Conservation (phyloP, 2,888 invertebrate species). For the Synergus laeviventris region DNA sequence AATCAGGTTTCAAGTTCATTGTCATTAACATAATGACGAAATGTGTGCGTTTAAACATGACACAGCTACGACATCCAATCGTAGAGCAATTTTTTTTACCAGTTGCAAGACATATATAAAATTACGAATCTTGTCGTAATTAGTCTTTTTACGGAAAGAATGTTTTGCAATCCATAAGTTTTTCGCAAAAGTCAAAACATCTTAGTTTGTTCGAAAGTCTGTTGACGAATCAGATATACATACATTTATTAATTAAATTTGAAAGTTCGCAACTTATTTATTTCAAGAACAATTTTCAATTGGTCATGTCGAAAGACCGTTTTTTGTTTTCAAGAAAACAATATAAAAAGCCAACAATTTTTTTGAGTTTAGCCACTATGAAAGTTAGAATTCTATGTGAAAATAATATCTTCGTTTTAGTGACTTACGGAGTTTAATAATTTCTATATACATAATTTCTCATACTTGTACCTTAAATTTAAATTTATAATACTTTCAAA, state of each 20-base stretch:
- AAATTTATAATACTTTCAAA: conserved; percentile 34
- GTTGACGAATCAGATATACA: not conserved
- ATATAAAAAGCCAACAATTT: too few species aligned
- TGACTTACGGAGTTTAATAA: not conserved
- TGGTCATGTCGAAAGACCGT: not conserved
- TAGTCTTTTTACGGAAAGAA: not conserved
- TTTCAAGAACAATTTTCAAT: not conserved
- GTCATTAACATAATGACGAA: conserved; percentile 43
- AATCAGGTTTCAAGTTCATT: conserved; percentile 41
- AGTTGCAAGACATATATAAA: not conserved
- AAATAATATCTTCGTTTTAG: not conserved
- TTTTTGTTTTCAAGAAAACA: not conserved
- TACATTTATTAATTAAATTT: not conserved
- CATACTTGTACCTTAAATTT: not conserved
- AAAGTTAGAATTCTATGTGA: too few species aligned
- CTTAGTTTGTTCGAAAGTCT: not conserved
- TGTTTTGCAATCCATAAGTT: not conserved
- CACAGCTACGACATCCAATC: conserved; percentile 41
- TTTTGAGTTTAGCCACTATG: too few species aligned
- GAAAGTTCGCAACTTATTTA: not conserved
- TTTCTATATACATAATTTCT: not conserved
- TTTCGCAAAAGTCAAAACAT: not conserved
- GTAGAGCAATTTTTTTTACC: conserved; percentile 9
- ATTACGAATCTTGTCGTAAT: not conserved
- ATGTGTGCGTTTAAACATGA: conserved; percentile 66